phyloP scores from a whole-genome alignment of 2,797 vertebrate genomes.

The Diplodus sargus region DNA sequence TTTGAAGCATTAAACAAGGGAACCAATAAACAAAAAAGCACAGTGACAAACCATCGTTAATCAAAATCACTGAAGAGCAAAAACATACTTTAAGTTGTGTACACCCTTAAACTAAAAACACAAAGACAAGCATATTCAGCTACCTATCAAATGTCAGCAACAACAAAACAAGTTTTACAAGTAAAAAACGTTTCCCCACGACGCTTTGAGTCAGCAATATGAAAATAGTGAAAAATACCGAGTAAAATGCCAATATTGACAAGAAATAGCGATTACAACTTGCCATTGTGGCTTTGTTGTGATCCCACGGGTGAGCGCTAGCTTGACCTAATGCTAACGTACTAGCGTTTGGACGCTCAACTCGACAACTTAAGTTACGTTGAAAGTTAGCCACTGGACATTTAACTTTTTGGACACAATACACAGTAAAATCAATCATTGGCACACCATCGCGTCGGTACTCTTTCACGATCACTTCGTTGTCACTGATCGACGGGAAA shows the following conservation, averaged over 20 bases:
- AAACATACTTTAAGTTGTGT: neutral
- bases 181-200: neutral
- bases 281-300: slow-evolving; percentile 19
- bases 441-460: fast-evolving
- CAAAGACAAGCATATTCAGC: slow-evolving; percentile 10
- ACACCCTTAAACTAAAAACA: neutral
- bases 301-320: neutral
- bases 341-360: neutral
- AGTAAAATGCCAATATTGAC: neutral
- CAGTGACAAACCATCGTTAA: neutral
- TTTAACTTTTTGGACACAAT: neutral
- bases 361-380: neutral
- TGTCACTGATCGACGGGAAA: neutral
- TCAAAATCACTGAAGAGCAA: neutral
- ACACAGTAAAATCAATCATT: neutral
- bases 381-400: neutral
- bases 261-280: neutral
- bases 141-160: neutral
- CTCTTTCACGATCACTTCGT: neutral
- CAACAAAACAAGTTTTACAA: neutral
- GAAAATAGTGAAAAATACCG: fast-evolving
- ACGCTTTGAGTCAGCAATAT: neutral
- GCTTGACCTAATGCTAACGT: neutral
- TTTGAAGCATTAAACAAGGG: neutral
- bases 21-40: neutral